Evolutionary conservation across 2,888 invertebrate genomes (phyloP).

Genomic region (Chaetoderma sp.): DNA sequence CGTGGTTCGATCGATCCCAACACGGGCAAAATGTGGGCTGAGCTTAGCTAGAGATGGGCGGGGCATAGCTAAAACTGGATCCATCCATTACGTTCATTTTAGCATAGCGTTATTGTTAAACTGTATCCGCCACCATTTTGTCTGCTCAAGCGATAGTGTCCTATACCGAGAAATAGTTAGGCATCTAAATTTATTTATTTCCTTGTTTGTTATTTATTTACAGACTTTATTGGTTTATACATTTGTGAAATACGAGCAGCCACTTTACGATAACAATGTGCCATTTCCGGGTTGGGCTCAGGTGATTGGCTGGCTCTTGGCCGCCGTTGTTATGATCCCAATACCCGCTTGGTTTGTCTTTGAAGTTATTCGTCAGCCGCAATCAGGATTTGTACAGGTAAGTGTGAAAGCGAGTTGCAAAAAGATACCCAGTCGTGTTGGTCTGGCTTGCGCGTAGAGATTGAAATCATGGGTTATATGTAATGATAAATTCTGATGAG

Average conservation of each 20-base stretch:
- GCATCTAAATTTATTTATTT: not conserved
- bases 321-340: slow-evolving; percentile 45
- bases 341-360: slow-evolving; percentile 49
- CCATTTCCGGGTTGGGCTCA: slow-evolving; percentile 47
- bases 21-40: too few species aligned
- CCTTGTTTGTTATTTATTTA: not conserved
- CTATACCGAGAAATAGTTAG: too few species aligned
- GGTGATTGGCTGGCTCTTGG: slow-evolving; percentile 48
- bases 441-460: not conserved
- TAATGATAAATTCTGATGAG: too few species aligned
- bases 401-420: not conserved
- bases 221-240: slow-evolving; percentile 53
- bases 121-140: too few species aligned
- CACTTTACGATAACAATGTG: slow-evolving; percentile 37
- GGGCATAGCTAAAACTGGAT: too few species aligned
- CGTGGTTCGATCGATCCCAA: too few species aligned
- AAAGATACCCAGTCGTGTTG: not conserved
- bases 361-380: slow-evolving; percentile 34
- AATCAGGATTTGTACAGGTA: slow-evolving; percentile 18
- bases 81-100: too few species aligned
- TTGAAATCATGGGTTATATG: not conserved
- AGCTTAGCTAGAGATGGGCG: too few species aligned
- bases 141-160: too few species aligned
- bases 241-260: slow-evolving; percentile 47
- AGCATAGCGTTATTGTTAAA: too few species aligned